Base-by-base conservation (phyloP, 2,113 vertebrate genomes). In the Sprattus sprattus region DNA sequence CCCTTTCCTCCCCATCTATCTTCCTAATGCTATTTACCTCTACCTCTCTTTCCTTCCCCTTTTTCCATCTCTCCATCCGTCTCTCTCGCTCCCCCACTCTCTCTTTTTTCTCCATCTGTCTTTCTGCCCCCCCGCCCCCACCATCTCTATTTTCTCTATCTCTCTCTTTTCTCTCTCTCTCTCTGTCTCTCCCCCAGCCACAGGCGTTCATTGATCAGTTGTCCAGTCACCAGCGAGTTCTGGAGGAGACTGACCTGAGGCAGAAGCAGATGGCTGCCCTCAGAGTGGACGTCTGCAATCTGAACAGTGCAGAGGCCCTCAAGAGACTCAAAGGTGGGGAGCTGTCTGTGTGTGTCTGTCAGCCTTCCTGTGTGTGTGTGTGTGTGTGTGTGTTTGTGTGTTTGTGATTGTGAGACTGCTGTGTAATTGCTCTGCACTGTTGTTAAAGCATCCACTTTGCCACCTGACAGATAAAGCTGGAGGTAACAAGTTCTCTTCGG, bases 401-500 rank as follows among this genome's bases (percentile, higher is more conserved):
- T 60, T 60, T 60, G 20, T 20, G 7, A 22, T 22, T 60, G 18
- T 60, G 54, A 60, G 54, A 60, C 6, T 60, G 20, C 18, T 22
- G 54, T 22, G 54, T 54, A 3, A 2, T 16, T 13, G 52, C 13
- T 54, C 15, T 54, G 18, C 28, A 2, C 47, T 82, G 46, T 49
- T 39, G 8, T 20, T 39, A 18, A 64, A 64, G 80, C 18, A 83
- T 7, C 60, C 0, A 28, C 80, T 82, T 28, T 57, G 45, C 10
- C 2, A 75, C 0, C 89, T 64, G 89, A 28, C 86, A 99, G 98
- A 99, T 93, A 99, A 99, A 92, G 97, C 97, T 0, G 98, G 97
- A 57, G 98, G 98, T 1, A 99, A 99, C 90, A 97, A 97, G 82
- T 99, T 99, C 88, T 98, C 98, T 2, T 98, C 97, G 89, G 98